Evolutionary conservation across 1,140 invertebrate species (phyloP), one percentile per base, ranked within the genome.

Genomic region (Wiebesia pumilae): DNA sequence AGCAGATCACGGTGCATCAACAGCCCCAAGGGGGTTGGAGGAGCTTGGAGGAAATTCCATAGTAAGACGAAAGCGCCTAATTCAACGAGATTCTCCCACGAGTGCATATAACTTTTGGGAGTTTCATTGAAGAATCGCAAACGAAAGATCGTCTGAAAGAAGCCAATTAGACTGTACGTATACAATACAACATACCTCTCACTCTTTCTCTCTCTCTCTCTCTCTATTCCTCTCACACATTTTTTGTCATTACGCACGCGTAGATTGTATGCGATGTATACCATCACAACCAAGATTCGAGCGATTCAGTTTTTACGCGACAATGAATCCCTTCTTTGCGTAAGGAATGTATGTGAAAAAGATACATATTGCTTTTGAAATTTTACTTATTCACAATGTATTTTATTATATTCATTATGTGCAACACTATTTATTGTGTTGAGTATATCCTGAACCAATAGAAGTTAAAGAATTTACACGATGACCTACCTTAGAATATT

Each of bases 101-200:
- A 38, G 47, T 47, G 40, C 62, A 30, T 67, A 38, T 38, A 65
- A 77, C 85, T 81, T 86, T 86, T 43, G 85, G 81, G 62, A 78
- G 51, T 83, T 78, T 83, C 83, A 86, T 86, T 83, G 85, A 82
- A 86, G 84, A 85, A 43, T 27, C 43, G 71, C 82, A 40, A 35
- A 24, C 81, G 69, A 83, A 58, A 78, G 51, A 78, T 77, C 75
- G 51, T 10, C 84, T 81, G 27, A 47, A 75, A 3, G 27, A 47
- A 62, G 69, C 85, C 81, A 87, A 87, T 87, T 83, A 87, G 71
- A 6, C 82, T 12, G 2, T 51, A 14, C n/a, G 16, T 27, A 47
- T 27, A 47, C 71, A 62, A 73, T 83, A 21, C 65, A 54, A 33
- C 19, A 0, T 67, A 24, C 21, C 27, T 78, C 27, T 30, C 77